Evolutionary conservation across 1,140 invertebrate species (phyloP), one percentile per base, ranked within the genome.

Genomic region (Meloidogyne chitwoodi): DNA sequence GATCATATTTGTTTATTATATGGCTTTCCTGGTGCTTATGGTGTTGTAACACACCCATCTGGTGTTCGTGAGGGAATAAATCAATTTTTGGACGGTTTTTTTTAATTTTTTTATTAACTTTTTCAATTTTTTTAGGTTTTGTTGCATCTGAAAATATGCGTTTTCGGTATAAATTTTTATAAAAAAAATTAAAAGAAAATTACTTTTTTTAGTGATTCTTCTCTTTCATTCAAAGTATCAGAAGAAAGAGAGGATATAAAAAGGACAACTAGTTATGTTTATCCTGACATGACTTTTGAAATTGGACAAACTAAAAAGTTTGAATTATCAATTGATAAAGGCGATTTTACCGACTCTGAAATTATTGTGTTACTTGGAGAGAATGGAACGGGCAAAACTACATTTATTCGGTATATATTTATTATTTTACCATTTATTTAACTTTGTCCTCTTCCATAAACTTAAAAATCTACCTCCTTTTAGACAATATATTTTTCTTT

Each of bases 361-460:
- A 99, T 99, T 88, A 91, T 99, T 85, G 97, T 99, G 19, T 90
- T 99, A 86, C 90, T 99, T 68, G 97, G 97, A 74, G 97, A 99
- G 88, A 99, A 99, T 90, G 97, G 97, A 79, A 99, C 97, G 65
- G 97, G 97, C 64, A 99, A 99, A 89, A 99, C 97, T 0, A 99
- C 97, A 19, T 96, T 99, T 83, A 99, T 99, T 86, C 91, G 79
- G 81, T 83, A 61, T 68, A 72, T 11, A 19, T 81, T 78, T 10
- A 29, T 70, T 27, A 41, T 65, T 19, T 26, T 68, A n/a, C n/a
- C n/a, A n/a, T n/a, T n/a, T n/a, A n/a, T n/a, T n/a, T n/a, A n/a
- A n/a, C n/a, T n/a, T n/a, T n/a, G n/a, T n/a, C n/a, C n/a, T n/a
- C n/a, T n/a, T n/a, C n/a, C n/a, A n/a, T n/a, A n/a, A n/a, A n/a